Conservation (phyloP, 2,888 invertebrate genomes). For the Platycheirus albimanus region DNA sequence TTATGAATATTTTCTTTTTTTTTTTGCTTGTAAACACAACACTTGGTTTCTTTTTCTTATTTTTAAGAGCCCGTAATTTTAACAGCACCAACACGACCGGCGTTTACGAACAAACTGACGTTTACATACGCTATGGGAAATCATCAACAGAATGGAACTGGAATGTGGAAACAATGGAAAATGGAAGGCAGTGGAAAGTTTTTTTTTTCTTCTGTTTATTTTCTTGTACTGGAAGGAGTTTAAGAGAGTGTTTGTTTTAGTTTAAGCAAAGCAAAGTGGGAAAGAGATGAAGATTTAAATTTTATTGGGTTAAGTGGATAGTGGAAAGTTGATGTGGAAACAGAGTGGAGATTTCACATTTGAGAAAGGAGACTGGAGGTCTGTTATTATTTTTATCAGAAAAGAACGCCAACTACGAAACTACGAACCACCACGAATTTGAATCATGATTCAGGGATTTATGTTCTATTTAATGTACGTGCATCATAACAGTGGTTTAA, state of each 20-base stretch:
- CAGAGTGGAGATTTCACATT: no score
- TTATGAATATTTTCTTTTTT: constrained; percentile 37
- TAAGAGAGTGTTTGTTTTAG: background rate
- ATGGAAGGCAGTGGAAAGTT: constrained; percentile 8
- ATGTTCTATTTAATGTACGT: no score
- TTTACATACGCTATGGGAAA: constrained; percentile 66
- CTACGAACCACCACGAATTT: no score
- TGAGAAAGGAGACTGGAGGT: no score
- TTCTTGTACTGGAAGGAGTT: background rate
- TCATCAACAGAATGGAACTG: constrained; percentile 39
- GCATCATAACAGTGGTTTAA: no score
- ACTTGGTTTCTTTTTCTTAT: no score
- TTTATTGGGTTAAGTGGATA: no score
- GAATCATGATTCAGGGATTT: no score
- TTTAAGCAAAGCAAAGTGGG: background rate
- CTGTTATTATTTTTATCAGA: no score
- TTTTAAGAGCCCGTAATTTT: constrained; percentile 24
- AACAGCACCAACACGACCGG: constrained; percentile 71
- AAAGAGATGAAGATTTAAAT: no score
- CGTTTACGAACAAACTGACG: constrained; percentile 70
- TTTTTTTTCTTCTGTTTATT: background rate
- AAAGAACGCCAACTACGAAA: no score
- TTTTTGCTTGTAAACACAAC: constrained; percentile 30
- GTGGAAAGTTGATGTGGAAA: no score
- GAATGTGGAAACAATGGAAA: background rate